Base-by-base conservation (phyloP, 2,113 vertebrate genomes). In the Megaceryle torquata region DNA sequence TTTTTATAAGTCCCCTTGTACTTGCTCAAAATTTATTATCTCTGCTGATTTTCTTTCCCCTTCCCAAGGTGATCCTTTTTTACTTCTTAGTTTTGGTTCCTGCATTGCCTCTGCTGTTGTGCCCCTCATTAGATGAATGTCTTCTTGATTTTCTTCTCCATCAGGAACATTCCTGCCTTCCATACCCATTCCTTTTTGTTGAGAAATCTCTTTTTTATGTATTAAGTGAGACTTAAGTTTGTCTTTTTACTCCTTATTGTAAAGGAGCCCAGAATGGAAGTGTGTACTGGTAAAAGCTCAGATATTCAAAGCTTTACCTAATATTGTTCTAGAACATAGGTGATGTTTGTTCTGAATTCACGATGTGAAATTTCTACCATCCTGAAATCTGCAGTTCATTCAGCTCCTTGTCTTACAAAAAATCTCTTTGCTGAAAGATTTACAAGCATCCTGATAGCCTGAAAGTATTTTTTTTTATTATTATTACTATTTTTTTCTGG, bases 111-210 rank as follows among this genome's bases (percentile, higher is more conserved):
- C 20, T 80, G 10, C 43, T 48, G 4, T 57, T 56, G n/a, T 41
- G 3, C 1, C 1, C 2, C 5, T 79, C 4, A 18, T 46, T 22
- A 70, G 9, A 2, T 57, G 9, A 65, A 53, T 33, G 4, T 44
- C 48, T 46, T 37, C 68, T 77, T 65, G 11, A 3, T 86, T 74
- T 70, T 2, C 4, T 41, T 51, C 50, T 82, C 22, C 5, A 7
- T 54, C 15, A 63, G 12, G 17, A 63, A 59, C 6, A 6, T 44
- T 76, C 9, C 20, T 50, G 5, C 20, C 20, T 91, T 86, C n/a
- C 17, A 93, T 41, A 46, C 1, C 13, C 5, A 57, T 33, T 37
- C 8, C 5, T 65, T n/a, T 79, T 72, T n/a, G 31, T 24, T 24
- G 17, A 48, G 9, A 8, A 63, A 86, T 67, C 2, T 65, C 1